A percentile compares a stretch with the other conserved stretches of the same genome.
Evolutionary conservation across 2,797 vertebrate genomes (phyloP).

Genomic region (Galaxias olidus): DNA sequence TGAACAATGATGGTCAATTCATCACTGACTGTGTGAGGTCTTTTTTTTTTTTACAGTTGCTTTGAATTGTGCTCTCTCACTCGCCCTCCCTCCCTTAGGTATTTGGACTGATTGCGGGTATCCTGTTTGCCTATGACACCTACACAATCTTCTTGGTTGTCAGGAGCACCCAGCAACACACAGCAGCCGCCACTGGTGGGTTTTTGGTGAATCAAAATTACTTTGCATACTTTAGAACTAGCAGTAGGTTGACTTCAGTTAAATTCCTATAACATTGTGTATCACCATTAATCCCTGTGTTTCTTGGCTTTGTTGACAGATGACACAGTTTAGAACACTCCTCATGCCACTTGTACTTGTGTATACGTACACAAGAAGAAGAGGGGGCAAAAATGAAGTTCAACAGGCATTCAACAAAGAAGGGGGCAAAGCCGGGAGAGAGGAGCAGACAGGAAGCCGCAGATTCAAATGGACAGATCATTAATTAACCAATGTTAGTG

Average conservation of each 20-base stretch:
- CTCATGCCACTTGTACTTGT: constrained; percentile 6
- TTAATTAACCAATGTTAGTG: constrained; percentile 30
- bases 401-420: constrained; percentile 18
- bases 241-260: background rate
- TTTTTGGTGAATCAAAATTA: background rate
- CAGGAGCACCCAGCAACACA: constrained; percentile 55
- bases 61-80: background rate
- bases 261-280: background rate
- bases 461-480: constrained; percentile 51
- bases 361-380: constrained; percentile 32
- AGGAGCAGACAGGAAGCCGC: constrained; percentile 25
- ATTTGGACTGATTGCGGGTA: constrained; percentile 70
- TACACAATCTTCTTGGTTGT: constrained; percentile 66
- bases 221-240: background rate
- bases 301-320: constrained; percentile 50
- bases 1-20: background rate
- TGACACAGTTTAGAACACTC: constrained; percentile 58
- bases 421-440: constrained; percentile 14
- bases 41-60: too few relatives aligned
- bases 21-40: background rate
- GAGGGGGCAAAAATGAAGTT: constrained; percentile 34
- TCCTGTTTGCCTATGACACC: constrained; percentile 75
- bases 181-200: constrained; percentile 64
- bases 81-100: constrained; percentile 56
- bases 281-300: background rate